Conservation (phyloP, 2,113 vertebrate species). For the Dicaeum eximium region DNA sequence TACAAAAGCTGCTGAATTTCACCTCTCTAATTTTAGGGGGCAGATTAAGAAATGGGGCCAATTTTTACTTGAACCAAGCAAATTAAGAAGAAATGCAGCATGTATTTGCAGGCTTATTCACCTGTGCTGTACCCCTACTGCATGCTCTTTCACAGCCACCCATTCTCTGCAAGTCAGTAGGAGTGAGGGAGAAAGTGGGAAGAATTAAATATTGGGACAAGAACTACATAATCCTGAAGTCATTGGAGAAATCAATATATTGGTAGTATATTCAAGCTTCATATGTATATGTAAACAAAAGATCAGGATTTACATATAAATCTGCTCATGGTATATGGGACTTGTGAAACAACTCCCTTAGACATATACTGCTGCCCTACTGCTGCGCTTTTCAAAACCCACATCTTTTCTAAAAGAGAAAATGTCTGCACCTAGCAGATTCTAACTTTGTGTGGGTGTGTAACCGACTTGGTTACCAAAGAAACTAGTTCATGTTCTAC, state of each 20-base stretch:
- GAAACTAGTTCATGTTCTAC: conserved; percentile 74
- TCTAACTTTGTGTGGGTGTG: conserved; percentile 73
- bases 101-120: neutral
- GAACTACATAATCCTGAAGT: conserved; percentile 1
- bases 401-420: conserved; percentile 63
- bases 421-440: conserved; percentile 67
- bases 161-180: neutral
- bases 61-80: neutral
- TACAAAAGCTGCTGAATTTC: neutral
- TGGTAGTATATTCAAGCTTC: conserved; percentile 12
- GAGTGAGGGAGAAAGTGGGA: neutral
- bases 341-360: neutral
- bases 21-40: neutral
- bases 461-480: conserved; percentile 73
- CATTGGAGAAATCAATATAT: neutral
- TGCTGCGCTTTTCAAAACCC: conserved; percentile 60
- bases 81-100: neutral
- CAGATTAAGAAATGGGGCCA: neutral
- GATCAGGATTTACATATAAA: neutral
- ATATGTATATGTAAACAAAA: neutral
- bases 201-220: neutral
- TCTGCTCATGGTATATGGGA: neutral
- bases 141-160: neutral
- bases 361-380: conserved; percentile 29
- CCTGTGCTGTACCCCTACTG: neutral